phyloP scores from a whole-genome alignment of 2,797 vertebrate genomes.

The Odontamblyopus rebecca region DNA sequence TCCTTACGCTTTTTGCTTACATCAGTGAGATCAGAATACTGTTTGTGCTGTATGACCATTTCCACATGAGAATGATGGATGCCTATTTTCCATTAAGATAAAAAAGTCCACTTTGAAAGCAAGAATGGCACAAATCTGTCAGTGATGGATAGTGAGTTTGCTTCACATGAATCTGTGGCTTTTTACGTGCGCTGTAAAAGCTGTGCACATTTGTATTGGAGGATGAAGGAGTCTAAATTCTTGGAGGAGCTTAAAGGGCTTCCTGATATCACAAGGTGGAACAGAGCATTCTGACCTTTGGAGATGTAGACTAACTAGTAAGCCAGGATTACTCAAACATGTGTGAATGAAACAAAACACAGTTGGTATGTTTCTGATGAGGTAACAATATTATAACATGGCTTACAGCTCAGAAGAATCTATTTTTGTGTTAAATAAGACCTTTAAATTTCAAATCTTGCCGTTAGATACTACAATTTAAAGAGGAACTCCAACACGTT shows the following conservation, averaged over 20 bases:
- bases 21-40: neutral
- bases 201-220: neutral
- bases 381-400: too few relatives aligned
- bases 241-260: neutral
- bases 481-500: too few relatives aligned
- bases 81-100: slow-evolving; percentile 1
- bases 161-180: neutral
- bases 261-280: too few relatives aligned
- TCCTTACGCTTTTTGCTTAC: neutral
- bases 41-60: slow-evolving; percentile 6
- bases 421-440: too few relatives aligned
- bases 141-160: neutral
- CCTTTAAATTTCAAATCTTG: too few relatives aligned
- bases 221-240: neutral
- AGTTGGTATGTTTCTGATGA: too few relatives aligned
- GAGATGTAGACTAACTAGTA: too few relatives aligned
- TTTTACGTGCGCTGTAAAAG: neutral
- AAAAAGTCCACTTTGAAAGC: neutral
- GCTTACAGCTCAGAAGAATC: too few relatives aligned
- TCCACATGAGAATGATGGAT: slow-evolving; percentile 8
- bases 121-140: slow-evolving; percentile 2
- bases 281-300: too few relatives aligned
- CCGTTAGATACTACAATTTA: too few relatives aligned
- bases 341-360: too few relatives aligned
- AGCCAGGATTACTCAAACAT: too few relatives aligned